Conservation (phyloP, 2,797 vertebrate genomes). For the Dryobates pubescens region DNA sequence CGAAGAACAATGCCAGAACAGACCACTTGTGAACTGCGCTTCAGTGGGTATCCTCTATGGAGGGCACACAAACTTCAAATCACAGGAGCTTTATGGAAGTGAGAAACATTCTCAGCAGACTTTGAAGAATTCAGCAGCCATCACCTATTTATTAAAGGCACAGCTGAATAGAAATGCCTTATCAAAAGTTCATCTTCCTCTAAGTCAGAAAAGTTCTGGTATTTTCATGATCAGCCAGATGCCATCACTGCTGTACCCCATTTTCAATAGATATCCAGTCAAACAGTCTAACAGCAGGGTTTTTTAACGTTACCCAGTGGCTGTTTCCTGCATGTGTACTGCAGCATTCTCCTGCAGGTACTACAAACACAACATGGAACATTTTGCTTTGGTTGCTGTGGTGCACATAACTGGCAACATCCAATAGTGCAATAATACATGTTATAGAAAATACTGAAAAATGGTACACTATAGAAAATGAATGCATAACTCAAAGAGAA, state of each 20-base stretch:
- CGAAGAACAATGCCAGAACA: conserved; percentile 65
- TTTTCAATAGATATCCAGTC: accelerated
- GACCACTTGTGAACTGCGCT: conserved; percentile 49
- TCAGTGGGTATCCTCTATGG: neutral
- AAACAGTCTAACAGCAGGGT: neutral
- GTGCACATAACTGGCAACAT: neutral
- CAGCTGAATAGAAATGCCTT: neutral
- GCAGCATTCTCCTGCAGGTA: neutral
- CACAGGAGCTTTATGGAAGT: conserved; percentile 3
- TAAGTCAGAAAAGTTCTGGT: conserved; percentile 9
- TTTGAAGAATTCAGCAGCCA: neutral
- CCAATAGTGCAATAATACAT: neutral
- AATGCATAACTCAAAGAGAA: neutral
- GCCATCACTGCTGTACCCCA: neutral
- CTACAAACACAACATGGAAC: neutral
- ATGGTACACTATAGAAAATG: neutral
- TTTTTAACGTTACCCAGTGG: neutral
- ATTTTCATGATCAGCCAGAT: neutral
- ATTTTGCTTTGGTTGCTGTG: neutral
- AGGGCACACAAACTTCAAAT: neutral
- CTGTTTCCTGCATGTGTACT: neutral
- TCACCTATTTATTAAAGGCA: neutral
- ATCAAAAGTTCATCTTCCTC: neutral
- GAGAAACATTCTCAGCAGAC: neutral
- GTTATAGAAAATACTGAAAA: neutral